A percentile compares a stretch with the other conserved stretches of the same genome.
Evolutionary conservation across 1,140 invertebrate species (phyloP).

Genomic region (Bombus sibiricus): DNA sequence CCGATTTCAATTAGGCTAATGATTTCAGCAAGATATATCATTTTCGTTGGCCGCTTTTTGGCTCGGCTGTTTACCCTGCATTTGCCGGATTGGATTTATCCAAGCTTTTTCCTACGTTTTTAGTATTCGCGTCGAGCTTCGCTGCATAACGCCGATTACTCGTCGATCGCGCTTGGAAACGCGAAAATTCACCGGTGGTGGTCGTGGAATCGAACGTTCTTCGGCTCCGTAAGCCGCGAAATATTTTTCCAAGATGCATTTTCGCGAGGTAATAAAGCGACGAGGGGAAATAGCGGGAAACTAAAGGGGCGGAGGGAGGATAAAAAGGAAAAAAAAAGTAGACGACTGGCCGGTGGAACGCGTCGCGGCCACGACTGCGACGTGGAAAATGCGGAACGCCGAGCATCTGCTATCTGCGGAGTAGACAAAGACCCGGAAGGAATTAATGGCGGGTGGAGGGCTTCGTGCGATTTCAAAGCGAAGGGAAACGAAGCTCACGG

Average conservation of each 20-base stretch:
- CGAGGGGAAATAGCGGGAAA: background rate
- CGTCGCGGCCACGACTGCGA: background rate
- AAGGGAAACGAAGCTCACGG: constrained; percentile 16
- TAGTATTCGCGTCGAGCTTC: background rate
- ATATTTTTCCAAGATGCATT: background rate
- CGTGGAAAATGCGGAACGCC: constrained; percentile 50
- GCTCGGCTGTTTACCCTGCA: constrained; percentile 20
- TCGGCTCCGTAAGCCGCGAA: background rate
- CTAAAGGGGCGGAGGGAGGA: too few species aligned
- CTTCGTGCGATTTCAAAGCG: constrained; percentile 36
- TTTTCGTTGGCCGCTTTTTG: constrained; percentile 31
- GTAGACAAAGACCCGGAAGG: constrained; percentile 70
- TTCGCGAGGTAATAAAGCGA: background rate
- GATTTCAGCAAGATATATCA: constrained; percentile 40
- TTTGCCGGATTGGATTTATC: constrained; percentile 53
- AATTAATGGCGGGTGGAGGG: constrained; percentile 66
- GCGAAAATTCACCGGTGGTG: too few species aligned
- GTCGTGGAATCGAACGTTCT: background rate
- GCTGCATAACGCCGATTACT: background rate
- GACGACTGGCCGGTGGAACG: background rate
- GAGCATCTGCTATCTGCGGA: constrained; percentile 16
- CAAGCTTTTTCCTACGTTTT: constrained; percentile 40
- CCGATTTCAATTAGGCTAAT: constrained; percentile 63
- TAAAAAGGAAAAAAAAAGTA: background rate
- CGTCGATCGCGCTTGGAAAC: background rate